Conservation (phyloP, 2,888 invertebrate genomes). For the Galerucella nymphaeae region DNA sequence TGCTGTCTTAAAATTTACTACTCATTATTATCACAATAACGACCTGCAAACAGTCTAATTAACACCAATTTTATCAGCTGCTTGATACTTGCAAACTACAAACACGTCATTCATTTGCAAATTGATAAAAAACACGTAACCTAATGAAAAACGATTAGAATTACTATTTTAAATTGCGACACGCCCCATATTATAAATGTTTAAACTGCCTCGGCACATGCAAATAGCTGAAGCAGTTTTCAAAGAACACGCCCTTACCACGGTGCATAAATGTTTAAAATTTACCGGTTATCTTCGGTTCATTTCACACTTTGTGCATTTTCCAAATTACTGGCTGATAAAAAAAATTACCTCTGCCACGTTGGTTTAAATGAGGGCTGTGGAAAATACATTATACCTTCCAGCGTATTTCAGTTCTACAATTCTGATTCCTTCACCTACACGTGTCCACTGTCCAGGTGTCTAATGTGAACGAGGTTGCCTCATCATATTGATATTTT, state of each 20-base stretch:
- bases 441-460: too few relatives aligned
- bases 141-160: background rate
- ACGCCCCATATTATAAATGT: background rate
- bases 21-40: background rate
- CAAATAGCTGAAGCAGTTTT: slow-evolving; percentile 17
- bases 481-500: too few relatives aligned
- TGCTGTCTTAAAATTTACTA: too few relatives aligned
- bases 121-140: background rate
- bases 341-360: background rate
- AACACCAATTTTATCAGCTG: background rate
- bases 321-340: background rate
- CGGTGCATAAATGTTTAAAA: slow-evolving; percentile 2
- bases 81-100: background rate
- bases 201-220: background rate
- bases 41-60: background rate
- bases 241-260: slow-evolving; percentile 12
- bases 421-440: too few relatives aligned
- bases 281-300: background rate
- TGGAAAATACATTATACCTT: background rate
- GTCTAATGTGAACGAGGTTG: too few relatives aligned
- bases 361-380: background rate
- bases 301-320: slow-evolving; percentile 16
- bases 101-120: background rate
- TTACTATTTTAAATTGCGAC: background rate
- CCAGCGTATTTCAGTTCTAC: too few relatives aligned